phyloP scores from a whole-genome alignment of 2,113 vertebrate species.

The Syngnathoides biaculeatus region DNA sequence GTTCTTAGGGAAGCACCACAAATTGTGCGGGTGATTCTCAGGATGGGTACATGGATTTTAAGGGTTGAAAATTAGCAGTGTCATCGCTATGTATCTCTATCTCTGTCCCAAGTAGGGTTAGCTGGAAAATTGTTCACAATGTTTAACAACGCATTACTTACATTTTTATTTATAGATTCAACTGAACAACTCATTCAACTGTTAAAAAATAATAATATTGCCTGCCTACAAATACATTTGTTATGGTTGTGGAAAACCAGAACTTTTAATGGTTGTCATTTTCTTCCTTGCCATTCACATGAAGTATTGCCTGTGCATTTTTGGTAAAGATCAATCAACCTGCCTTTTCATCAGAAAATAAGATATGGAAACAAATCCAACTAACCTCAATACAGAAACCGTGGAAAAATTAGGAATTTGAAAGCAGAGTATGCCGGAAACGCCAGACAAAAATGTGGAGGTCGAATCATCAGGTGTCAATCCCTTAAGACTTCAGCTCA shows the following conservation, averaged over 20 bases:
- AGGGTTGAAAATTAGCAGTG: neutral
- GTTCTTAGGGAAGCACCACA: neutral
- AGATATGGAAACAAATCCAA: conserved; percentile 1
- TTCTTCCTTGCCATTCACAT: conserved; percentile 22
- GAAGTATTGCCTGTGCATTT: conserved; percentile 42
- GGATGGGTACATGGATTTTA: neutral
- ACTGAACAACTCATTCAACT: neutral
- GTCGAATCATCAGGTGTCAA: too few species aligned
- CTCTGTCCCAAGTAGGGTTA: neutral
- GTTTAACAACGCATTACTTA: neutral
- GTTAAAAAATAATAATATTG: neutral
- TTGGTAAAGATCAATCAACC: conserved; percentile 27
- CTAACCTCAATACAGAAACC: neutral
- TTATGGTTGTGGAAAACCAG: neutral
- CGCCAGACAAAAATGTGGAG: too few species aligned
- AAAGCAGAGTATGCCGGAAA: too few species aligned
- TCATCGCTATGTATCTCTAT: neutral
- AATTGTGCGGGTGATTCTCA: neutral
- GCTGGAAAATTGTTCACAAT: neutral
- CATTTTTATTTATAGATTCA: neutral
- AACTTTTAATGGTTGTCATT: conserved; percentile 22
- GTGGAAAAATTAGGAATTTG: neutral
- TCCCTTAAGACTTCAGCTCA: too few species aligned
- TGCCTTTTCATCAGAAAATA: neutral
- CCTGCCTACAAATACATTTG: neutral